A percentile compares a stretch with the other conserved stretches of the same genome.
Conservation (phyloP, 2,888 invertebrate species). For the Automeris io region DNA sequence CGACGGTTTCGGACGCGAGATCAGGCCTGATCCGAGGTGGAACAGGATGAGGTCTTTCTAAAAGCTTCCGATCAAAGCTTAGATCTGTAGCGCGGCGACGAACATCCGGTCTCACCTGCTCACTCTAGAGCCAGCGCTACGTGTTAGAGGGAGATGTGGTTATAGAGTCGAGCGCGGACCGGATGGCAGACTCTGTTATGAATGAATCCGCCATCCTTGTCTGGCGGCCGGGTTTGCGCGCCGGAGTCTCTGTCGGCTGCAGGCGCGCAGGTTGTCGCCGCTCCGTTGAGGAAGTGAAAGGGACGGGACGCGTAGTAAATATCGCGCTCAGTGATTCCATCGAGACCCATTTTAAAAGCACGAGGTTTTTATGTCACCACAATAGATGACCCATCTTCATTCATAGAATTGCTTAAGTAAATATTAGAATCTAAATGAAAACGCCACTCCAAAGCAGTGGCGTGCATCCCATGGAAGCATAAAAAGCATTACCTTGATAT, state of each 20-base stretch:
- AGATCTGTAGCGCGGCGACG: conserved; percentile 45
- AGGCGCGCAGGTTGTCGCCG: conserved; percentile 71
- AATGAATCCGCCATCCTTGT: conserved; percentile 70
- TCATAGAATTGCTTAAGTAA: conserved; percentile 43
- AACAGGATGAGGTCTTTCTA: conserved; percentile 50
- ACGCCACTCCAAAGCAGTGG: too few relatives aligned
- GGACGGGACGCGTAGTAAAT: conserved; percentile 75
- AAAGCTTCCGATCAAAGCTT: conserved; percentile 64
- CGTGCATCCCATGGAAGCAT: too few relatives aligned
- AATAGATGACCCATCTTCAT: conserved; percentile 58
- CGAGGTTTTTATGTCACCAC: conserved; percentile 56
- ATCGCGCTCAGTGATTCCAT: conserved; percentile 61
- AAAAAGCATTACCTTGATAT: too few relatives aligned
- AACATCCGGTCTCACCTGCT: conserved; percentile 74
- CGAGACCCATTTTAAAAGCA: conserved; percentile 59
- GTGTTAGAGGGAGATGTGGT: conserved; percentile 73
- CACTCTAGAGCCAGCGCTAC: conserved; percentile 60
- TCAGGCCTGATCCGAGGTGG: conserved; percentile 32
- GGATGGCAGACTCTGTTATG: conserved; percentile 75
- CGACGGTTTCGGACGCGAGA: conserved; percentile 10
- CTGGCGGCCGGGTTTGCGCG: conserved; percentile 34
- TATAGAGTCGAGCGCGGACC: conserved; percentile 68
- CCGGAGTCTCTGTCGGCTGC: conserved; percentile 51
- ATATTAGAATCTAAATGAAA: too few relatives aligned
- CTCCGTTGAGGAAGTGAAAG: conserved; percentile 75